Evolutionary conservation across 2,888 invertebrate species (phyloP), one percentile per base, ranked within the genome.

Genomic region (Drosophila borborema): DNA sequence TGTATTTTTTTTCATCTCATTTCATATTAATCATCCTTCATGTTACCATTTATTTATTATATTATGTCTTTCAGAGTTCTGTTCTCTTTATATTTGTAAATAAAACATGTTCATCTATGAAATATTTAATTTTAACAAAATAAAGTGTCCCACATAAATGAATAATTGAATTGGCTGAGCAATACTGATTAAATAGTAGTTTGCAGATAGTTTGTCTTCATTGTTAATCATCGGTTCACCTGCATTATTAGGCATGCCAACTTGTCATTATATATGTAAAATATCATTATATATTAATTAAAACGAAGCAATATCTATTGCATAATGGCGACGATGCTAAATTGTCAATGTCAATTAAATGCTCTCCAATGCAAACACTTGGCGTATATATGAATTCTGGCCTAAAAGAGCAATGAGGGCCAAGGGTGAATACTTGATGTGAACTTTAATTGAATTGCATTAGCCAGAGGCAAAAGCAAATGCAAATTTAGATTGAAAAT

Each of bases 391-490:
- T 51, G 14, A 34, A 34, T 12, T 18, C 14, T 18, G 18, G 34
- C 18, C 18, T 1, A 34, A 31, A 31, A 31, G 49, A 18, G 49
- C 49, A n/a, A 18, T 12, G 12, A 31, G 18, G 31, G 31, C 34
- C 51, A 51, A 51, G 34, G 51, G 7, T 34, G 34, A 34, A 51
- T 36, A 36, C 7, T 51, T 51, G 34, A 51, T 36, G 51, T 51
- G 51, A 36, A 14, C 12, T 14, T 8, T 36, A 51, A 51, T 51
- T 36, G 51, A 51, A 51, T 51, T 36, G 18, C 12, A 20, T 4
- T 51, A 8, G 49, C 34, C 34, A 36, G 8, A 20, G 51, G 34
- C 20, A 20, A 51, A 18, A 3, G 34, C n/a, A 18, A 51, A 51
- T 6, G 0, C 28, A 46, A 46, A 46, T 46, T 20, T 20, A 6